Percentiles rank a stretch among this genome's conserved stretches.
These are phyloP conservation scores for Prionchulus punctatus DNA, from an alignment of 2,888 invertebrate genomes.

Conservation along the genomic window DNA sequence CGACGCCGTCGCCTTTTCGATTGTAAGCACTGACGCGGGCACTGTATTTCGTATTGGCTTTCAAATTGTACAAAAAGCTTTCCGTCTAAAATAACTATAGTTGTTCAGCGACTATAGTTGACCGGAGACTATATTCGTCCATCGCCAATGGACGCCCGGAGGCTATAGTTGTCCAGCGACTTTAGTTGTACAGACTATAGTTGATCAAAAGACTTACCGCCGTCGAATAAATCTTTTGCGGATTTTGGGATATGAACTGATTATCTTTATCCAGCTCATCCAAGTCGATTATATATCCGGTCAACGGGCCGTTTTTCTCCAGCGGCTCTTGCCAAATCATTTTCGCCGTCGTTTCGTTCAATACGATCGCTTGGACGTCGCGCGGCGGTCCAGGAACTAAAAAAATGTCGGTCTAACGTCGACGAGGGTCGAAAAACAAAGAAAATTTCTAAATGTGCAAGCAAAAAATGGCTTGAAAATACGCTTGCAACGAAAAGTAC, in stretches of 20 bases:
- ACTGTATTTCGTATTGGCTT: slow-evolving; percentile 83
- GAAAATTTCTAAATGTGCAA: no score
- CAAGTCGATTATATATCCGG: slow-evolving; percentile 54
- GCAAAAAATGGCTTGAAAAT: no score
- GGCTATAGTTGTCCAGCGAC: no score
- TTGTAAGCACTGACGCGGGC: slow-evolving; percentile 80
- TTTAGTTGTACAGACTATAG: no score
- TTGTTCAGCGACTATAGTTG: no score
- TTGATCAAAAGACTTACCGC: no score
- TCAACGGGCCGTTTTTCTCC: slow-evolving; percentile 77
- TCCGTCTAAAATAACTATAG: background rate
- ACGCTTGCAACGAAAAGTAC: no score
- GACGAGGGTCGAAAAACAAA: no score
- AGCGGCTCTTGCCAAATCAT: slow-evolving; percentile 86
- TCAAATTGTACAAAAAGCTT: slow-evolving; percentile 51
- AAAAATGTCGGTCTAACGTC: no score
- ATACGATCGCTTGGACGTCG: slow-evolving; percentile 56
- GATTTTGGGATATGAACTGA: background rate
- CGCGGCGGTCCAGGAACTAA: slow-evolving; percentile 94
- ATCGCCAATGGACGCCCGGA: no score
- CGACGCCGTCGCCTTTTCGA: slow-evolving; percentile 84
- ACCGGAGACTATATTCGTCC: no score
- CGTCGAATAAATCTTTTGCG: background rate
- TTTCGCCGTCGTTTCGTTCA: slow-evolving; percentile 88
- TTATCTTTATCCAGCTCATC: background rate